Base-by-base conservation (phyloP, 2,113 vertebrate species). In the Proterorhinus semilunaris region DNA sequence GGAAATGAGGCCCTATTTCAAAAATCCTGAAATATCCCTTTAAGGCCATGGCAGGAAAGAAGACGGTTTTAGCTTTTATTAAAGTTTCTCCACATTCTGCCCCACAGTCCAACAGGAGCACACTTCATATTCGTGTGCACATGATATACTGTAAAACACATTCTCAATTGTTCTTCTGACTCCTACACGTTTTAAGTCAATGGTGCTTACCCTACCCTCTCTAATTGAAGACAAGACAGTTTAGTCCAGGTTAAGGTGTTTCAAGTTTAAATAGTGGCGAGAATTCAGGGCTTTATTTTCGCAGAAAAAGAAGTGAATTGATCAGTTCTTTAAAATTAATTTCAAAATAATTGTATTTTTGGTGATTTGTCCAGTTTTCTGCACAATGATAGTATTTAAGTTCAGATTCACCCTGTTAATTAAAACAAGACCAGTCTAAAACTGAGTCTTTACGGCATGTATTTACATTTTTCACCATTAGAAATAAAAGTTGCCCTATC, bases 401-500 rank as follows among this genome's bases (percentile, higher is more conserved):
- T 36, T 50, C 5, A 15, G 11, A 50, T 50, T 50, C 7, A 50
- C 49, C 15, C 11, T 50, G 49, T 50, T 13, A 50, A 50, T 50
- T 50, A 50, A 50, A 50, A 50, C 12, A 15, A 50, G 49, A 49
- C 2, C 27, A 36, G 27, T 36, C 27, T 36, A 36, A 36, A 36
- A 36, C 27, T 36, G 27, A 36, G 27, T 36, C 27, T 36, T 36
- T 3, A 36, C 0, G 2, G 27, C 27, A 36, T 27, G 53, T 55
- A 55, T 55, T 55, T 21, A 55, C 21, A 55, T 55, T 10, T 21
- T 36, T 9, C 53, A 55, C 57, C 44, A n/a, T 7, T 61, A 5
- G 46, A 75, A 69, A 69, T 74, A 71, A 57, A 75, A 68, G 74
- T 71, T 76, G 49, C 77, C 64, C 70, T 46, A 51, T 59, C 54